Evolutionary conservation across 1,140 invertebrate genomes (phyloP).

Genomic region (Heliconius hermathena): DNA sequence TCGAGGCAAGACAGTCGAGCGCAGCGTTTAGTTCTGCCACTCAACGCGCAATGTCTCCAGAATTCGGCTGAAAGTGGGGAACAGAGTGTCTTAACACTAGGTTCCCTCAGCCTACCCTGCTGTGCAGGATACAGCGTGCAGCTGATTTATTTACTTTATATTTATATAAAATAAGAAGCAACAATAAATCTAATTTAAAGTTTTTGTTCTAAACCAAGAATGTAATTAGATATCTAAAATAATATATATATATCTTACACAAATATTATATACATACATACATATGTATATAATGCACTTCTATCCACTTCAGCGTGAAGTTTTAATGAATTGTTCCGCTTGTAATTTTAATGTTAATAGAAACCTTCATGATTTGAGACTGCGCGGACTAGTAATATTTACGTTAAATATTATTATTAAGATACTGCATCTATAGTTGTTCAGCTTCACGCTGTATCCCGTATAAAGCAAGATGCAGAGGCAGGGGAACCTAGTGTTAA

Average conservation of each 20-base stretch:
- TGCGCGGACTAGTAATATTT: conserved; percentile 9
- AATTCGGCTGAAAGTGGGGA: too few species aligned
- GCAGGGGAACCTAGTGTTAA: too few species aligned
- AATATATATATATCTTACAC: not conserved
- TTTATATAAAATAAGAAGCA: not conserved
- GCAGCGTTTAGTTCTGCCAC: too few species aligned
- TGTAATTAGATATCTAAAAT: conserved; percentile 3
- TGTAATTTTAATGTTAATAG: conserved; percentile 34
- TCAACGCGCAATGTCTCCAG: too few species aligned
- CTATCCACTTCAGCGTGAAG: conserved; percentile 29
- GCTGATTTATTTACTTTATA: too few species aligned
- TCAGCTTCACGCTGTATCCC: too few species aligned
- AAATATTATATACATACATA: not conserved
- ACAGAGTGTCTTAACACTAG: too few species aligned
- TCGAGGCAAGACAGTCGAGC: too few species aligned
- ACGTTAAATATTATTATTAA: conserved; percentile 5
- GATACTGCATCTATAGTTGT: not conserved
- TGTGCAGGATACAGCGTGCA: too few species aligned
- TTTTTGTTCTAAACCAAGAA: not conserved
- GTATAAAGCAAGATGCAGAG: too few species aligned
- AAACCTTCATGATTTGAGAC: conserved; percentile 16
- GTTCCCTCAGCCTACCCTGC: too few species aligned
- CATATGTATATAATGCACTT: not conserved
- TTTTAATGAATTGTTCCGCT: conserved; percentile 39
- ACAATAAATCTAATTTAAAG: not conserved